Evolutionary conservation across 2,113 vertebrate species (phyloP).

Genomic region (Tyrannus savana): DNA sequence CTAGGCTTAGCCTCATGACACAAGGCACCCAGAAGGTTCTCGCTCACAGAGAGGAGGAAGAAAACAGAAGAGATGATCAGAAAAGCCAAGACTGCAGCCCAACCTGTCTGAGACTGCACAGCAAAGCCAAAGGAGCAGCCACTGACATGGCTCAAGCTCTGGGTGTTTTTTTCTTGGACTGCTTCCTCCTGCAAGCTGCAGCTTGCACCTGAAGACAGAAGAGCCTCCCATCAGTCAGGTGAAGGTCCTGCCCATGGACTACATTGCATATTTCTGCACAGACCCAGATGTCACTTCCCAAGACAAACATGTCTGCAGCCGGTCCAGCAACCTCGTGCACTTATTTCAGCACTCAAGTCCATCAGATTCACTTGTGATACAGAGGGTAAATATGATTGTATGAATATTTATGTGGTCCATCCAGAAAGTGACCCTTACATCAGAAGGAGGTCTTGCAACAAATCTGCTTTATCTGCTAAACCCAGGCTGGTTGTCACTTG

Average conservation of each 20-base stretch:
- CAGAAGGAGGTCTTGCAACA: neutral
- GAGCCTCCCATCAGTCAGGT: neutral
- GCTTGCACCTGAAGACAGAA: neutral
- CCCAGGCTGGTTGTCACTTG: neutral
- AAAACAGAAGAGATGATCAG: neutral
- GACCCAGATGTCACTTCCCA: neutral
- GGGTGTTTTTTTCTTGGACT: neutral
- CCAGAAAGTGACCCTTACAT: neutral
- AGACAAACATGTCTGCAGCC: neutral
- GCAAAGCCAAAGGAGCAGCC: neutral
- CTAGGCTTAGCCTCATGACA: neutral
- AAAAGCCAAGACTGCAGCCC: neutral
- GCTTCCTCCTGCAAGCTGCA: neutral
- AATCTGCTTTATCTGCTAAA: neutral
- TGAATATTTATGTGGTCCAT: neutral
- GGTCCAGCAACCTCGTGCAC: neutral
- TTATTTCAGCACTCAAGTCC: neutral
- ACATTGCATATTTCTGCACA: fast-evolving
- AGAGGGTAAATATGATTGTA: neutral
- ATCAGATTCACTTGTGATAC: neutral
- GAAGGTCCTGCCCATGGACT: neutral
- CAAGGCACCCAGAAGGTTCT: neutral
- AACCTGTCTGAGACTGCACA: neutral
- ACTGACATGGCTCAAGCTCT: neutral
- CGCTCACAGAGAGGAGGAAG: neutral